Percentiles rank a stretch among this genome's conserved stretches.
These are phyloP conservation scores for Anastatus disparis DNA, from an alignment of 1,140 invertebrate species.

Conservation along the genomic window DNA sequence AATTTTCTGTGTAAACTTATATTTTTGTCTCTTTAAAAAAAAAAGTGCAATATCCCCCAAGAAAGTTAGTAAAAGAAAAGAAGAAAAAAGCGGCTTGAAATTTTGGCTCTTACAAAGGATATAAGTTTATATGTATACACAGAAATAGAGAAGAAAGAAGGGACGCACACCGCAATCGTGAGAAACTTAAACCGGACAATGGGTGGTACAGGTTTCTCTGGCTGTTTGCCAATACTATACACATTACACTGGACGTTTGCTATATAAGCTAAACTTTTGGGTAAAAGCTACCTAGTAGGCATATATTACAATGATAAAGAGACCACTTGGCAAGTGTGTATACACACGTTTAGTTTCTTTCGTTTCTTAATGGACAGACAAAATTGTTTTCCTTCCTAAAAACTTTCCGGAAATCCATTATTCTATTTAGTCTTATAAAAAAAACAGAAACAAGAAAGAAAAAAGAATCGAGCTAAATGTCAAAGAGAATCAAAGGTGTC, in stretches of 20 bases:
- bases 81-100: too few species aligned
- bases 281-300: slow-evolving; percentile 1
- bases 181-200: background rate
- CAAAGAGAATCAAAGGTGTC: background rate
- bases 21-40: too few species aligned
- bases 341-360: background rate
- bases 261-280: slow-evolving; percentile 44
- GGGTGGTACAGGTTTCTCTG: slow-evolving; percentile 5
- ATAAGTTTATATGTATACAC: too few species aligned
- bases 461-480: background rate
- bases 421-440: too few species aligned
- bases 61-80: too few species aligned
- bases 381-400: slow-evolving; percentile 36
- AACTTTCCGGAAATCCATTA: too few species aligned
- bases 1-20: too few species aligned
- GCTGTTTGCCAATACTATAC: slow-evolving; percentile 37
- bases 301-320: slow-evolving; percentile 36
- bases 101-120: too few species aligned
- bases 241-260: slow-evolving; percentile 37
- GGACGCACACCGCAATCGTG: too few species aligned
- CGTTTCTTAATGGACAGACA: slow-evolving; percentile 29
- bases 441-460: too few species aligned
- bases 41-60: too few species aligned
- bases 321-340: slow-evolving; percentile 41
- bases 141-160: too few species aligned